These are phyloP conservation scores for Drosophila baimaii DNA, from an alignment of 1,140 invertebrate species.

Conservation along the genomic window DNA sequence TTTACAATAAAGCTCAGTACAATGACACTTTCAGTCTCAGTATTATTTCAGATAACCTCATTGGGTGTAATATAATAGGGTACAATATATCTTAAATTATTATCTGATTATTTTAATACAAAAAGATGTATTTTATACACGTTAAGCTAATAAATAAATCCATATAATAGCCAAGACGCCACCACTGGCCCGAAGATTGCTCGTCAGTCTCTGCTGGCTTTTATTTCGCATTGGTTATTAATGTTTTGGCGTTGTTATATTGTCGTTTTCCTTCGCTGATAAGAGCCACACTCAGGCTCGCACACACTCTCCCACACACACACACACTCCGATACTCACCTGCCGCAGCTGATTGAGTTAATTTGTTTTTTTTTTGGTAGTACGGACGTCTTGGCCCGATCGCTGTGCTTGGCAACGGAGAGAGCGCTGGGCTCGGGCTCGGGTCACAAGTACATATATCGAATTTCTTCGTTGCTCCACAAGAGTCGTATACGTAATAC, in stretches of 20 bases:
- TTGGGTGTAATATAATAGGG: not conserved
- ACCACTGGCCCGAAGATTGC: conserved; percentile 10
- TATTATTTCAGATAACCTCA: not conserved
- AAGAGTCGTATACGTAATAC: conserved; percentile 56
- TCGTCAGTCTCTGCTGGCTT: conserved; percentile 44
- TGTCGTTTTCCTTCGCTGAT: conserved; percentile 77
- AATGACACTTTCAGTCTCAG: not conserved
- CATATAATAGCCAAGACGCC: not conserved
- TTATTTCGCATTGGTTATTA: conserved; percentile 68
- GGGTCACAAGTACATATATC: conserved; percentile 77
- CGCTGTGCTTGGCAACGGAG: conserved; percentile 53
- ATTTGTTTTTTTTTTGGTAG: conserved; percentile 64
- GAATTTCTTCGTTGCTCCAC: conserved; percentile 51
- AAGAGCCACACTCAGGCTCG: conserved; percentile 34
- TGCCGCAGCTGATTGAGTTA: conserved; percentile 47
- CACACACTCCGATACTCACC: conserved; percentile 22
- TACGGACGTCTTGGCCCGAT: conserved; percentile 29
- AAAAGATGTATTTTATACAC: too few relatives aligned
- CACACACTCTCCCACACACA: conserved; percentile 4
- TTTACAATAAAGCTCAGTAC: not conserved
- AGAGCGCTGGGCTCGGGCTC: conserved; percentile 7
- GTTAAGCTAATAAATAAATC: not conserved
- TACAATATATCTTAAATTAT: not conserved
- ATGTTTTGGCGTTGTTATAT: conserved; percentile 68
- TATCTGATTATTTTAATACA: too few relatives aligned